Conservation (phyloP, 2,888 invertebrate genomes). For the Dynastes grantii region DNA sequence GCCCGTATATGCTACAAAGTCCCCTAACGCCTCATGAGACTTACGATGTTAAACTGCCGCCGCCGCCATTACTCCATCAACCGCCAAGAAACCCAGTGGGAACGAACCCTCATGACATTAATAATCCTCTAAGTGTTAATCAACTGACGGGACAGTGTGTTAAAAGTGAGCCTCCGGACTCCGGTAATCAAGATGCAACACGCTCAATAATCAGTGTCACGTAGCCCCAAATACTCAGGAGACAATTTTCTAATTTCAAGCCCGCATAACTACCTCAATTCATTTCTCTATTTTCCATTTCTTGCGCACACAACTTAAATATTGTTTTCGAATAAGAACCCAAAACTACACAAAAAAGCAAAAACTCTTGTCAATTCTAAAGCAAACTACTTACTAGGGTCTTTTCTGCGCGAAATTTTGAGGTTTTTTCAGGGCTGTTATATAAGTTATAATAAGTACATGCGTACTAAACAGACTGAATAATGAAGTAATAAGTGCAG, state of each 20-base stretch:
- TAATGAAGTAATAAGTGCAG: constrained; percentile 53
- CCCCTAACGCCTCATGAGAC: constrained; percentile 69
- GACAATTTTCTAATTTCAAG: constrained; percentile 30
- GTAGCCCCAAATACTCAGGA: constrained; percentile 55
- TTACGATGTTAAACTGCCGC: constrained; percentile 69
- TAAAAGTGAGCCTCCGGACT: constrained; percentile 66
- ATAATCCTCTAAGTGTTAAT: constrained; percentile 93
- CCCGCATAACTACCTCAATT: constrained; percentile 43
- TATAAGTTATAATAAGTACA: constrained; percentile 15
- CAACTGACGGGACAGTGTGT: constrained; percentile 85
- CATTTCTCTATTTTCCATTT: constrained; percentile 31
- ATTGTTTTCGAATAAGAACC: constrained; percentile 12
- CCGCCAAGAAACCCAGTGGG: constrained; percentile 86
- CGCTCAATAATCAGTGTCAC: constrained; percentile 71
- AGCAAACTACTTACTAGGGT: constrained; percentile 24
- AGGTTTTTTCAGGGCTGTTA: constrained; percentile 37
- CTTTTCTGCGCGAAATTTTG: constrained; percentile 43
- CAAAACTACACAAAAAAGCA: neutral
- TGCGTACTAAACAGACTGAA: constrained; percentile 44
- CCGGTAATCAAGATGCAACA: constrained; percentile 66
- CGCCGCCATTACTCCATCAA: constrained; percentile 68
- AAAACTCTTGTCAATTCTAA: constrained; percentile 25
- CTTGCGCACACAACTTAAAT: constrained; percentile 25
- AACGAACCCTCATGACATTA: constrained; percentile 92
- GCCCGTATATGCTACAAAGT: constrained; percentile 74